Base-by-base conservation (phyloP, 1,140 invertebrate genomes). In the Drosophila pseudoobscura region DNA sequence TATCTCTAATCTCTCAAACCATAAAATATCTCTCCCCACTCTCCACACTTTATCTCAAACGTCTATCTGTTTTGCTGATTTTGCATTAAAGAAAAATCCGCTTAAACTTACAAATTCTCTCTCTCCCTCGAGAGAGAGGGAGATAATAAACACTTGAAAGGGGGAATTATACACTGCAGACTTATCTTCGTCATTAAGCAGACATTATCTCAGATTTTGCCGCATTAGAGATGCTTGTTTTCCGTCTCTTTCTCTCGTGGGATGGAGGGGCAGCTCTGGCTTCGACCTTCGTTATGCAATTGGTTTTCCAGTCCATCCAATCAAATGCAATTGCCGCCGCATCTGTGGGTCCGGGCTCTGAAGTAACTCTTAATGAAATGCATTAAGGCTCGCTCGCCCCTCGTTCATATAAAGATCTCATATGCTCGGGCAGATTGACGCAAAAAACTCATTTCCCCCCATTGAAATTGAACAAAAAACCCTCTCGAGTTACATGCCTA, bases 311-410 rank as follows among this genome's bases (percentile, higher is more conserved):
- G 51, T 60, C 65, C 49, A 17, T 45, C 56, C 56, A 43, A 53
- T 41, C 71, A 31, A 17, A 51, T 56, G 60, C 46, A 53, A 53
- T 64, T 74, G 70, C 53, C 44, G 44, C 24, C 17, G 69, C 52
- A 72, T 63, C 58, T 51, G 31, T 4, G 35, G 9, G 57, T 60
- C 24, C 3, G 50, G 29, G 29, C 29, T 56, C 73, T 65, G 61
- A 63, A 69, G 59, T 56, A 60, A 76, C 65, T 63, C 80, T 82
- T 72, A 88, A 87, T 87, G 79, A 71, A 87, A 87, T 87, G 75
- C 83, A 87, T 78, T 88, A 82, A 78, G 62, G 53, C 64, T 77
- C 35, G 35, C 29, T 31, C 6, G 6, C 29, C 29, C 11, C 3
- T 39, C 35, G 69, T 65, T 29, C 15, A 9, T n/a, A 51, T 17